A percentile compares a stretch with the other conserved stretches of the same genome.
phyloP scores from a whole-genome alignment of 2,888 invertebrate genomes.

The Coenonympha arcania region DNA sequence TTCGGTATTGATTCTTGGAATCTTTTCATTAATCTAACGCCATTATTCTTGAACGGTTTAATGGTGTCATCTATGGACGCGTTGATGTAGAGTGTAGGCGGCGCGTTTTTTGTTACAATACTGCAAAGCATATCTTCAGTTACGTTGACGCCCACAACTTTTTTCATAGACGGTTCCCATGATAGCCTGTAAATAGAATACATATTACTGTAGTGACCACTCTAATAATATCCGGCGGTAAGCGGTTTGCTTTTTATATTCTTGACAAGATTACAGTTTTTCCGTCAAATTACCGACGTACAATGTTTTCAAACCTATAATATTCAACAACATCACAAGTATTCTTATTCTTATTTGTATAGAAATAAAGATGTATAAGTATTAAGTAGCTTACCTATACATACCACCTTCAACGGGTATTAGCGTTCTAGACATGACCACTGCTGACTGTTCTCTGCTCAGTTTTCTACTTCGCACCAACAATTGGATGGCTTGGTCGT shows the following conservation, averaged over 20 bases:
- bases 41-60: conserved; percentile 29
- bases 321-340: no score
- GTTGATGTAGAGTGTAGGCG: conserved; percentile 41
- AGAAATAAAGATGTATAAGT: no score
- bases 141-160: conserved; percentile 31
- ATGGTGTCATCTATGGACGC: conserved; percentile 27
- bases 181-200: conserved; percentile 41
- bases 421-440: conserved; percentile 61
- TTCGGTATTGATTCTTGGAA: conserved; percentile 34
- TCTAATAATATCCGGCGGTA: no score
- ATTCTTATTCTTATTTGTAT: no score
- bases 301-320: no score
- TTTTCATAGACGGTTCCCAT: conserved; percentile 48
- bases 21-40: conserved; percentile 33
- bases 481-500: conserved; percentile 54
- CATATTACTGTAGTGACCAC: no score
- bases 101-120: conserved; percentile 21
- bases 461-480: conserved; percentile 54
- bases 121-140: conserved; percentile 36
- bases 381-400: conserved; percentile 42
- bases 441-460: conserved; percentile 60
- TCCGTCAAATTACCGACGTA: no score
- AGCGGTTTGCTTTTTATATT: no score
- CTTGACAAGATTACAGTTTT: no score
- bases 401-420: conserved; percentile 52